Conservation (phyloP, 2,113 vertebrate species). For the Monarcha castaneiventris region DNA sequence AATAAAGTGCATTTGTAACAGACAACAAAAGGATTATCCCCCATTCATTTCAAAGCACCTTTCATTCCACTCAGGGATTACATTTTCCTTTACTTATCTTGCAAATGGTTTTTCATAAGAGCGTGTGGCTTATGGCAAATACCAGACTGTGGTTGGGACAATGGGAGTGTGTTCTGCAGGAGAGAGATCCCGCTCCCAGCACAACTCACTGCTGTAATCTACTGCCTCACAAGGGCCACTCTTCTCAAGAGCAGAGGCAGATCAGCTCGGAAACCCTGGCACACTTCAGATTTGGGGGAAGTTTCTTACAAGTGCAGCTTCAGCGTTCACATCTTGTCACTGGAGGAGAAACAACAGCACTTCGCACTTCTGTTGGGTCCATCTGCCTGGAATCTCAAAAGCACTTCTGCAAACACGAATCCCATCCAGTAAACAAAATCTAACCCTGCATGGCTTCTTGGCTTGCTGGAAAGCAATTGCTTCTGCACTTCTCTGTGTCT, state of each 20-base stretch:
- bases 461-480: neutral
- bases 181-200: neutral
- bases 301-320: neutral
- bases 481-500: neutral
- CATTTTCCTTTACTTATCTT: constrained; percentile 82
- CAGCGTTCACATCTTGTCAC: neutral
- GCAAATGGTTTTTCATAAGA: constrained; percentile 73
- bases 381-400: neutral
- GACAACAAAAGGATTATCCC: constrained; percentile 81
- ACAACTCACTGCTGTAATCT: neutral
- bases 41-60: constrained; percentile 79
- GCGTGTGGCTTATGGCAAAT: constrained; percentile 65
- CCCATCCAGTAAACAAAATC: neutral
- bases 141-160: constrained; percentile 56
- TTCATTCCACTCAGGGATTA: constrained; percentile 79
- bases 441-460: neutral
- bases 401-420: neutral
- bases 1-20: constrained; percentile 78
- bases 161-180: constrained; percentile 18
- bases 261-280: neutral
- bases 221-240: neutral
- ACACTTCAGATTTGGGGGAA: neutral
- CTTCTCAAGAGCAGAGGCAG: neutral
- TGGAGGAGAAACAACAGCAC: neutral
- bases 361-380: rapidly evolving